Evolutionary conservation across 2,113 vertebrate genomes (phyloP).

Genomic region (Erpornis zantholeuca): DNA sequence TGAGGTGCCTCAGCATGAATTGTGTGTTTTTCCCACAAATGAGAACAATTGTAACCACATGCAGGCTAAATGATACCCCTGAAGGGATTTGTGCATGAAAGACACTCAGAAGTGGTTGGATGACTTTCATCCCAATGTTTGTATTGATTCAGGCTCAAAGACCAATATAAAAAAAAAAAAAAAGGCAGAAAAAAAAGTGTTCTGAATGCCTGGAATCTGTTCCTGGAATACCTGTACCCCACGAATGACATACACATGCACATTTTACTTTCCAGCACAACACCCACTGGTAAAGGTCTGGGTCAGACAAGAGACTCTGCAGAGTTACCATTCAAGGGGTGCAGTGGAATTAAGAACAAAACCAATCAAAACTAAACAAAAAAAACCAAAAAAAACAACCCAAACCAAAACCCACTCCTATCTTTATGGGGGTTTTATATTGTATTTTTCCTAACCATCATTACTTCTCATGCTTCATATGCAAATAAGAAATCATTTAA

Average conservation of each 20-base stretch:
- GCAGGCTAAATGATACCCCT: not conserved
- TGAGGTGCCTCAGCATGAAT: not conserved
- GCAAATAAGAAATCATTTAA: not conserved
- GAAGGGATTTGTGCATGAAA: not conserved
- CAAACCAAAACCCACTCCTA: not conserved
- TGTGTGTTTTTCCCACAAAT: not conserved
- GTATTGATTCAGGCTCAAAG: not conserved
- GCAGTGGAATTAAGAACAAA: not conserved
- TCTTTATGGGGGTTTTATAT: not conserved
- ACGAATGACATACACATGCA: not conserved
- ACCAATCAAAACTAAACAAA: not conserved
- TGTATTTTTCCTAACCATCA: not conserved
- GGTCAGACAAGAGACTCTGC: not conserved
- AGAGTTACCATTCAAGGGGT: not conserved
- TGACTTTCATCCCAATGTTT: not conserved
- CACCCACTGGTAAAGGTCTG: not conserved
- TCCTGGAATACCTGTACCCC: not conserved
- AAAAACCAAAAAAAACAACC: too few relatives aligned
- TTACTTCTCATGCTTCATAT: not conserved
- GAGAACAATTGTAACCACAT: not conserved
- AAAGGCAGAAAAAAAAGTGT: not conserved
- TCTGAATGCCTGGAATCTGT: not conserved
- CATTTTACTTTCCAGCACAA: not conserved
- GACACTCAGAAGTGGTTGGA: not conserved
- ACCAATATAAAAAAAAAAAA: not conserved